phyloP scores from a whole-genome alignment of 92 coral and sea anemone genomes.

The Paramuricea clavata region DNA sequence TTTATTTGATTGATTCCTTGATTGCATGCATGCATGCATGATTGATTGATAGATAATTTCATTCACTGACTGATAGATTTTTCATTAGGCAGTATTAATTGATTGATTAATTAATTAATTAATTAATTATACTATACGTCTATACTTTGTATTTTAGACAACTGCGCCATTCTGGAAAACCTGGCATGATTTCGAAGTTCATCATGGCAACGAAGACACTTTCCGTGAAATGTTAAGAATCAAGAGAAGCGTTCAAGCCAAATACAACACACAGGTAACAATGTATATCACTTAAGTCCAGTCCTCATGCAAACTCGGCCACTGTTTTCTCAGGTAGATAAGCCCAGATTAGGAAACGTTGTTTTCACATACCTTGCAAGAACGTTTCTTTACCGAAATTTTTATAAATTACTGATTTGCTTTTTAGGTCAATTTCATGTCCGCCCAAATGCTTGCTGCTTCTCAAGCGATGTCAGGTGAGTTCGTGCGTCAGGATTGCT shows the following conservation, averaged over 20 bases:
- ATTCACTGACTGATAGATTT: too few species aligned
- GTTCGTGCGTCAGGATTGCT: conserved; percentile 62
- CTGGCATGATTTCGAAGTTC: conserved; percentile 99
- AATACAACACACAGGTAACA: conserved; percentile 95
- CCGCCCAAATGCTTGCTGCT: conserved; percentile 99
- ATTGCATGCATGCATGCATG: too few species aligned
- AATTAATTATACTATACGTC: too few species aligned
- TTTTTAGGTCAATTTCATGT: conserved; percentile 96
- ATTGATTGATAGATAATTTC: too few species aligned
- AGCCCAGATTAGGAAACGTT: too few species aligned
- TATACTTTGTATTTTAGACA: conserved; percentile 60
- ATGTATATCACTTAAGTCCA: neutral
- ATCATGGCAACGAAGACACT: conserved; percentile 99
- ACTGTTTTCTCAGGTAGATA: neutral
- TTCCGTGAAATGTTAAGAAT: conserved; percentile 99
- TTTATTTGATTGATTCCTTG: neutral
- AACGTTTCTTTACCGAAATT: neutral
- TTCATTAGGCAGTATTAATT: too few species aligned
- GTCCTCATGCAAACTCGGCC: neutral
- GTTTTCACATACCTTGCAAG: neutral
- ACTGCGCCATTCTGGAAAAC: conserved; percentile 96
- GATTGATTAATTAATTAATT: too few species aligned
- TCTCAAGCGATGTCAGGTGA: conserved; percentile 80
- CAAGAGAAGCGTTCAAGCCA: conserved; percentile 98
- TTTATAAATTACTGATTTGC: neutral